Percentiles rank a stretch among this genome's conserved stretches.
Evolutionary conservation across 2,797 vertebrate genomes (phyloP).

Genomic region (Chaunax sp.): DNA sequence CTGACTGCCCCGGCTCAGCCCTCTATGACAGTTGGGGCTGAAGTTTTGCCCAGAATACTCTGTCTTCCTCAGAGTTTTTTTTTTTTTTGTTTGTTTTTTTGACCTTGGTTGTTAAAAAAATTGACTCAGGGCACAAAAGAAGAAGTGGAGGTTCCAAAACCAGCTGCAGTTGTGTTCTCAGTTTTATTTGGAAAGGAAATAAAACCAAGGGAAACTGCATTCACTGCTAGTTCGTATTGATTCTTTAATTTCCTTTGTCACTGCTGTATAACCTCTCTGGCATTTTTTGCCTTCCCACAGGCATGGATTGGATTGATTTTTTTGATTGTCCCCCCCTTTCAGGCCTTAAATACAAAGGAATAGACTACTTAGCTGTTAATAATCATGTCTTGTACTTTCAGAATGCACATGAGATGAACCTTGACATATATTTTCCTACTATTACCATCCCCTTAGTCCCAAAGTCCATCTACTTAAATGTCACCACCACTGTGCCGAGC

Average conservation of each 20-base stretch:
- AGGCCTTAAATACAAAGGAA: slow-evolving; percentile 17
- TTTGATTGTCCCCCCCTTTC: slow-evolving; percentile 19
- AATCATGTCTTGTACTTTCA: slow-evolving; percentile 1
- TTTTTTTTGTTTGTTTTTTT: slow-evolving; percentile 44
- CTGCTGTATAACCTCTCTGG: slow-evolving; percentile 29
- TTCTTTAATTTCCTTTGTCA: slow-evolving; percentile 25
- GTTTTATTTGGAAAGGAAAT: slow-evolving; percentile 20
- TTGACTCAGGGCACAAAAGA: slow-evolving; percentile 32
- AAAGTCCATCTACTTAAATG: background rate
- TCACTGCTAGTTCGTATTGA: slow-evolving; percentile 4
- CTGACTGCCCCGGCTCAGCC: slow-evolving; percentile 45
- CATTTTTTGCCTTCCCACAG: slow-evolving; percentile 9
- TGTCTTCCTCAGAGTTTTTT: slow-evolving; percentile 26
- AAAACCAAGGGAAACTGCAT: slow-evolving; percentile 14
- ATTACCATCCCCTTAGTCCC: background rate
- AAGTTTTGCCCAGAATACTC: slow-evolving; percentile 51
- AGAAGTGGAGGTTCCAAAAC: slow-evolving; percentile 46
- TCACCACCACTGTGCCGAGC: background rate
- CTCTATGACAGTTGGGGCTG: slow-evolving; percentile 50
- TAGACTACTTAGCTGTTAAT: slow-evolving; percentile 7
- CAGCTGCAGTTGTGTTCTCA: slow-evolving; percentile 27
- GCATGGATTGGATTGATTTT: slow-evolving; percentile 43
- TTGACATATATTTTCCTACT: background rate
- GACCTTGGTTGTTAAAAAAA: slow-evolving; percentile 34
- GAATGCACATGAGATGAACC: slow-evolving; percentile 1